Evolutionary conservation across 2,888 invertebrate species (phyloP).

Genomic region (Harpalus rufipes): DNA sequence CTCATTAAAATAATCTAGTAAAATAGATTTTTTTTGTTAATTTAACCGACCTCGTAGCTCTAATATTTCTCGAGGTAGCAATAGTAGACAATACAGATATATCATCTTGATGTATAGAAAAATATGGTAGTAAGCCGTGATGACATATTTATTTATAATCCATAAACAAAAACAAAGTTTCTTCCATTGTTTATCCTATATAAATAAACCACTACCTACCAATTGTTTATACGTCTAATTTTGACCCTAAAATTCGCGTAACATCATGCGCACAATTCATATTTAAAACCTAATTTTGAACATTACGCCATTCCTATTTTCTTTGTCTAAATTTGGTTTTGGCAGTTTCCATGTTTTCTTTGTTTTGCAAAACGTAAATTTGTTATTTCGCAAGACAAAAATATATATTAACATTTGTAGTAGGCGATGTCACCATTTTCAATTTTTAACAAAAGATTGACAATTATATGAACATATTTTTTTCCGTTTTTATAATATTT

Average conservation of each 20-base stretch:
- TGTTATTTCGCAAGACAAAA: neutral
- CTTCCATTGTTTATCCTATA: constrained; percentile 26
- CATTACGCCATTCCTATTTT: constrained; percentile 59
- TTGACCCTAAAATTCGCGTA: constrained; percentile 37
- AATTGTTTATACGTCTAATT: constrained; percentile 24
- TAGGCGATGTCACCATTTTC: too few species aligned
- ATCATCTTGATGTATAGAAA: too few species aligned
- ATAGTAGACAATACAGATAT: too few species aligned
- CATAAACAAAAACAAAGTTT: neutral
- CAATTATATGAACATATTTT: too few species aligned
- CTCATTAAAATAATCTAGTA: too few species aligned
- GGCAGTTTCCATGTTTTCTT: constrained; percentile 49
- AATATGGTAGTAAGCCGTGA: too few species aligned
- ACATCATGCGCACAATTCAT: constrained; percentile 40
- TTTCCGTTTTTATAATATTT: too few species aligned
- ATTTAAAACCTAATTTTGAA: constrained; percentile 54
- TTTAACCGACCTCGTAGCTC: too few species aligned
- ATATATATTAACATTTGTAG: neutral
- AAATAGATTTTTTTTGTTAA: too few species aligned
- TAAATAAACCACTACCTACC: neutral
- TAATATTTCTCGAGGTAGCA: too few species aligned
- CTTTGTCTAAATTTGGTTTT: constrained; percentile 47
- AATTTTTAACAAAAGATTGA: too few species aligned
- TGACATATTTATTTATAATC: neutral
- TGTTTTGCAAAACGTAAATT: constrained; percentile 5